Evolutionary conservation across 2,797 vertebrate species (phyloP).

Genomic region (Periophthalmus magnuspinnatus): DNA sequence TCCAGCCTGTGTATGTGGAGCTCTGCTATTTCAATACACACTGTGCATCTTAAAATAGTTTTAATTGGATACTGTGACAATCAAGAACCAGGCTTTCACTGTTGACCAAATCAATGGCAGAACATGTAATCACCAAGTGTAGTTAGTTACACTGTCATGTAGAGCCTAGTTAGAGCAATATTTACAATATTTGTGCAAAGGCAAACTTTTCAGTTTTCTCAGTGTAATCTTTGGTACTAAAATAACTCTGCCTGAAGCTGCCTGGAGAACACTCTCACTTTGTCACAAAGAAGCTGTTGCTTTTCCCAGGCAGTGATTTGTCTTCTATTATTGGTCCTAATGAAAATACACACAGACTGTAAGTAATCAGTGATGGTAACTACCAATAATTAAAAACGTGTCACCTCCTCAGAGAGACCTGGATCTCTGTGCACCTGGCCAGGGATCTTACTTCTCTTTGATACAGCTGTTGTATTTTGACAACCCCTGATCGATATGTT

Average conservation of each 20-base stretch:
- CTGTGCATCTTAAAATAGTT: slow-evolving; percentile 7
- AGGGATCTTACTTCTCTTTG: too few species aligned
- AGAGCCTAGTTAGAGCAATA: not conserved
- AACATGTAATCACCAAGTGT: not conserved
- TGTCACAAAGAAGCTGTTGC: not conserved
- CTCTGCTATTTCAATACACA: not conserved
- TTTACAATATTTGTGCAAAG: not conserved
- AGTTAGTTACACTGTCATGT: slow-evolving; percentile 6
- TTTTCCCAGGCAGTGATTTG: not conserved
- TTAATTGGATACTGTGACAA: slow-evolving; percentile 8
- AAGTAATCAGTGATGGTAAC: not conserved
- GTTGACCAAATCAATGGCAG: not conserved
- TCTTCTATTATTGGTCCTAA: not conserved
- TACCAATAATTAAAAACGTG: not conserved
- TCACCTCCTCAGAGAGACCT: not conserved
- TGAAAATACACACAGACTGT: not conserved
- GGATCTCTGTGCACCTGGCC: not conserved
- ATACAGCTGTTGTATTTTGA: not conserved
- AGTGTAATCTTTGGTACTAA: not conserved
- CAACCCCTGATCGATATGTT: not conserved
- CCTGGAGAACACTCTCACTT: not conserved
- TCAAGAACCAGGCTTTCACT: not conserved
- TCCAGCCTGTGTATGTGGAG: slow-evolving; percentile 13
- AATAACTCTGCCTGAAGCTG: too few species aligned
- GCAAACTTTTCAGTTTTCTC: not conserved